A percentile compares a stretch with the other conserved stretches of the same genome.
Conservation (phyloP, 2,113 vertebrate species). For the Peromyscus polionotus region DNA sequence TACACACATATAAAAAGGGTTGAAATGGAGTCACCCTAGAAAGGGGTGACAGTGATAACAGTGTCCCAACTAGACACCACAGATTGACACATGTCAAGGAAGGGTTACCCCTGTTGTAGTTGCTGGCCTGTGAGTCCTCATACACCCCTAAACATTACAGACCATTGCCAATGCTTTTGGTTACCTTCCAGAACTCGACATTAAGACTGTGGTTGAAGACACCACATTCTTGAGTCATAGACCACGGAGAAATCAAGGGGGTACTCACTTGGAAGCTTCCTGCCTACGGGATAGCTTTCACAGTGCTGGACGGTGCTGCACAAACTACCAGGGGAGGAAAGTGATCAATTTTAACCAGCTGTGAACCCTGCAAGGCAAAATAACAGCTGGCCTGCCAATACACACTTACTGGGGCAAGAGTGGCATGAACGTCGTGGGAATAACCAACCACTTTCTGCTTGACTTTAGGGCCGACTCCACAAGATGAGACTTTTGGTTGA, state of each 20-base stretch:
- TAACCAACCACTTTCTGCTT: not conserved
- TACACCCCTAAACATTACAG: not conserved
- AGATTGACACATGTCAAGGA: not conserved
- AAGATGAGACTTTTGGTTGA: not conserved
- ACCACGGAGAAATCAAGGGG: no score
- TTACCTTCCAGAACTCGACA: not conserved
- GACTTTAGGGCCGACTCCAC: not conserved
- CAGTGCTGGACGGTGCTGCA: no score
- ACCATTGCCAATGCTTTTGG: not conserved
- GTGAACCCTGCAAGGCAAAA: not conserved
- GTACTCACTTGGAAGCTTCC: no score
- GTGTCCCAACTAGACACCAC: not conserved
- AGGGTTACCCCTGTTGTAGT: not conserved
- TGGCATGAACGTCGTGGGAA: not conserved
- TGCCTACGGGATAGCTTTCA: no score
- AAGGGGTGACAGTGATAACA: not conserved
- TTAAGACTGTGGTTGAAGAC: not conserved
- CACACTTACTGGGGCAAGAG: not conserved
- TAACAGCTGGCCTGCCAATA: not conserved
- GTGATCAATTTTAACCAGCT: not conserved
- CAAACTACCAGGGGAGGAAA: no score
- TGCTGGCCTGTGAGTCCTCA: not conserved
- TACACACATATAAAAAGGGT: not conserved
- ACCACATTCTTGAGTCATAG: not conserved
- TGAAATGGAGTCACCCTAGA: not conserved